Percentiles rank a stretch among this genome's conserved stretches.
Evolutionary conservation across 2,888 invertebrate genomes (phyloP).

Genomic region (Platycheirus rosarum): DNA sequence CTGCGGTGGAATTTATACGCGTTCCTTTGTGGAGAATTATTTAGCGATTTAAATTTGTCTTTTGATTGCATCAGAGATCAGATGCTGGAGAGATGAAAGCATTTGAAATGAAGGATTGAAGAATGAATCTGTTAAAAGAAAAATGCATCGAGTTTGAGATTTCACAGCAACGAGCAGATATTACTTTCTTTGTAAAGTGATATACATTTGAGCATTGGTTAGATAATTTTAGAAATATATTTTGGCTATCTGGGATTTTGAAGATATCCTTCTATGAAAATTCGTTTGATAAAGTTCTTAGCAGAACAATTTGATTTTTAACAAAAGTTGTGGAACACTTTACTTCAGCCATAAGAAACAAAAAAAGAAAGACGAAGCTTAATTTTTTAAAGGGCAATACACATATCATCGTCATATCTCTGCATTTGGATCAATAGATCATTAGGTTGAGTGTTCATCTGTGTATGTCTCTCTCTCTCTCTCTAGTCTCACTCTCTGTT

Average conservation of each 20-base stretch:
- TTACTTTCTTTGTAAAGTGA: constrained; percentile 7
- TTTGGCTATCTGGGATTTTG: constrained; percentile 20
- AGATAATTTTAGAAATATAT: constrained; percentile 34
- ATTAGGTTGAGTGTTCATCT: no score
- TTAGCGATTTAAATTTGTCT: constrained; percentile 39
- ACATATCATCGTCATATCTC: no score
- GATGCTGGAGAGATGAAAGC: constrained; percentile 35
- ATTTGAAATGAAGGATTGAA: constrained; percentile 7
- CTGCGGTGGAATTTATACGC: constrained; percentile 29
- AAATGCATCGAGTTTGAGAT: background rate
- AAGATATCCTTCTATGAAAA: background rate
- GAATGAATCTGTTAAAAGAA: constrained; percentile 20
- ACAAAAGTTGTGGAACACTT: no score
- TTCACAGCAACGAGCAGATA: background rate
- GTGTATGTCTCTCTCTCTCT: no score
- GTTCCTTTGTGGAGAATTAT: constrained; percentile 22
- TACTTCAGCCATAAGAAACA: no score
- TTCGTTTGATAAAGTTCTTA: no score
- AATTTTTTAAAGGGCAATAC: no score
- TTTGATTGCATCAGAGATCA: constrained; percentile 20
- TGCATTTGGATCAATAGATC: no score
- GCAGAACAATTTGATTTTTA: no score
- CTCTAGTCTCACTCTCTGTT: no score
- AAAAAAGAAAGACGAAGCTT: no score
- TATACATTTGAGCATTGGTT: background rate